These are phyloP conservation scores for Drosophila sordidapex DNA, from an alignment of 2,888 invertebrate species.

Conservation along the genomic window DNA sequence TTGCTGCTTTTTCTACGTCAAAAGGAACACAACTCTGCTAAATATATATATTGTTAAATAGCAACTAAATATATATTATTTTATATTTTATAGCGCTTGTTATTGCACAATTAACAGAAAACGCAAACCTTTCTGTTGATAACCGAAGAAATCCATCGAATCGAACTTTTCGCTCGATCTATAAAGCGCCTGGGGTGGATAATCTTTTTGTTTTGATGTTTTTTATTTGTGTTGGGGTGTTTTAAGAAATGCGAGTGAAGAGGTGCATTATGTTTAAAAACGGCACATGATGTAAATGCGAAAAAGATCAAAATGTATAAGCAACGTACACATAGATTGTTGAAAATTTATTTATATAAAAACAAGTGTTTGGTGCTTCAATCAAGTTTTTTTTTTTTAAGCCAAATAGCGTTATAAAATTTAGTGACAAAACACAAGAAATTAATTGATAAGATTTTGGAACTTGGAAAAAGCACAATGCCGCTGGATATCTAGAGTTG, in stretches of 20 bases:
- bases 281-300: slow-evolving; percentile 51
- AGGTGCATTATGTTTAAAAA: slow-evolving; percentile 49
- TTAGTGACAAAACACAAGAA: slow-evolving; percentile 29
- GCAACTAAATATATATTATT: slow-evolving; percentile 20
- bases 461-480: slow-evolving; percentile 34
- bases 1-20: background rate
- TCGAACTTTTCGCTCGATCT: slow-evolving; percentile 88
- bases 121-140: slow-evolving; percentile 85
- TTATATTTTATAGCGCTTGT: slow-evolving; percentile 30
- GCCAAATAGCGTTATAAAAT: slow-evolving; percentile 29
- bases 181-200: slow-evolving; percentile 87
- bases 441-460: slow-evolving; percentile 25
- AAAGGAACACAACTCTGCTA: slow-evolving; percentile 17
- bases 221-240: slow-evolving; percentile 19
- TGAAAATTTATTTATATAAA: background rate
- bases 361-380: slow-evolving; percentile 21
- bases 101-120: slow-evolving; percentile 57
- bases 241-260: slow-evolving; percentile 27
- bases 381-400: slow-evolving; percentile 1
- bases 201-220: slow-evolving; percentile 75
- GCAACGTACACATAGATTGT: slow-evolving; percentile 31
- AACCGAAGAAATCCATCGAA: slow-evolving; percentile 87
- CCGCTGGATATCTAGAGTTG: slow-evolving; percentile 32
- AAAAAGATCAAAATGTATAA: slow-evolving; percentile 18
- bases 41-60: slow-evolving; percentile 15